These are phyloP conservation scores for Acanthis flammea DNA, from an alignment of 2,797 vertebrate genomes.

Conservation along the genomic window DNA sequence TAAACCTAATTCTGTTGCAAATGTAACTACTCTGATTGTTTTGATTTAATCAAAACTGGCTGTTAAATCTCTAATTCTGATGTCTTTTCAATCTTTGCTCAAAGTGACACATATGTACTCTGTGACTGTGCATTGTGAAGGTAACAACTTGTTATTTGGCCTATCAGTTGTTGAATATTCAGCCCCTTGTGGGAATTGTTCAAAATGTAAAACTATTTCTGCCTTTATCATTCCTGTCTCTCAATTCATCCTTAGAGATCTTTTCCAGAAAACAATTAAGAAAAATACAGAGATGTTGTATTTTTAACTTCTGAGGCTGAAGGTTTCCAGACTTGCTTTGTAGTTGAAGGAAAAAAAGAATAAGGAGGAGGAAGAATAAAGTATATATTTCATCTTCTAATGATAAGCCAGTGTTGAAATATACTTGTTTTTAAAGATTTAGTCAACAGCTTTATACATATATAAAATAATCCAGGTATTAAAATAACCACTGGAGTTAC, in stretches of 20 bases:
- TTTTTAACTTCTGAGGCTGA: slow-evolving; percentile 46
- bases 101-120: slow-evolving; percentile 60
- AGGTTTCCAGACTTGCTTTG: slow-evolving; percentile 41
- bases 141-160: slow-evolving; percentile 70
- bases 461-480: neutral
- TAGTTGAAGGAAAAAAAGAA: slow-evolving; percentile 22
- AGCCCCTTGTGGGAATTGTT: slow-evolving; percentile 60
- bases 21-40: slow-evolving; percentile 43
- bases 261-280: slow-evolving; percentile 62
- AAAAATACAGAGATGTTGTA: slow-evolving; percentile 34
- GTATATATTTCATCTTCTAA: neutral
- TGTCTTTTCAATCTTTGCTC: slow-evolving; percentile 65
- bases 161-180: slow-evolving; percentile 68
- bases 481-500: neutral
- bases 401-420: slow-evolving; percentile 10
- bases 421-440: neutral
- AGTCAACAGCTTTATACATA: neutral
- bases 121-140: slow-evolving; percentile 60
- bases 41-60: slow-evolving; percentile 68
- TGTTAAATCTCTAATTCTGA: slow-evolving; percentile 67
- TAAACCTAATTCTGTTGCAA: slow-evolving; percentile 45
- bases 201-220: slow-evolving; percentile 67
- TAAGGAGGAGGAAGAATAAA: slow-evolving; percentile 27
- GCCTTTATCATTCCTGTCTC: slow-evolving; percentile 54
- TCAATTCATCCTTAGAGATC: slow-evolving; percentile 56